Evolutionary conservation across 2,113 vertebrate species (phyloP).

Genomic region (Phrynosoma blainvillii): DNA sequence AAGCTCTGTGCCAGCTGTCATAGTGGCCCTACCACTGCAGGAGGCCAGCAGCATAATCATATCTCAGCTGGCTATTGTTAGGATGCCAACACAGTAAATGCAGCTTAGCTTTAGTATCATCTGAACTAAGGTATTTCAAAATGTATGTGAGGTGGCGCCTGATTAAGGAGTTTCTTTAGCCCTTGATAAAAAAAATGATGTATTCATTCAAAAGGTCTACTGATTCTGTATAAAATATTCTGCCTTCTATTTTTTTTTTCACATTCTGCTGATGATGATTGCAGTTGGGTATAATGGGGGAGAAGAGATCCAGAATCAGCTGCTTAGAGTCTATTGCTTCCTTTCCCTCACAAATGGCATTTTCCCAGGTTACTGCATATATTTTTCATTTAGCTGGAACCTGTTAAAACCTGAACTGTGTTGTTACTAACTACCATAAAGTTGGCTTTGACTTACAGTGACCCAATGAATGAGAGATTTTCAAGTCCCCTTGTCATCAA

Average conservation of each 20-base stretch:
- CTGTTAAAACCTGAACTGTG: too few species aligned
- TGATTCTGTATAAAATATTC: background rate
- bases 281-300: background rate
- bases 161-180: background rate
- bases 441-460: too few species aligned
- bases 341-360: background rate
- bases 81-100: background rate
- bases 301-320: background rate
- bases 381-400: too few species aligned
- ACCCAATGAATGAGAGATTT: too few species aligned
- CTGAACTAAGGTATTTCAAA: constrained; percentile 19
- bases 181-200: constrained; percentile 3
- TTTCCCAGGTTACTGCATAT: background rate
- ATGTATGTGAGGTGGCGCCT: background rate
- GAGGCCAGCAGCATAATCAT: background rate
- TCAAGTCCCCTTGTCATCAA: too few species aligned
- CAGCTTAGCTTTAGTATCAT: constrained; percentile 24
- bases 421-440: too few species aligned
- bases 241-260: background rate
- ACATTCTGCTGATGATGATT: background rate
- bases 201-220: background rate
- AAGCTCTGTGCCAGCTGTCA: constrained; percentile 25
- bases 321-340: background rate
- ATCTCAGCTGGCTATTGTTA: constrained; percentile 1
- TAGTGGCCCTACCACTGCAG: constrained; percentile 19